Evolutionary conservation across 1,140 invertebrate species (phyloP).

Genomic region (Cecropterus lyciades): DNA sequence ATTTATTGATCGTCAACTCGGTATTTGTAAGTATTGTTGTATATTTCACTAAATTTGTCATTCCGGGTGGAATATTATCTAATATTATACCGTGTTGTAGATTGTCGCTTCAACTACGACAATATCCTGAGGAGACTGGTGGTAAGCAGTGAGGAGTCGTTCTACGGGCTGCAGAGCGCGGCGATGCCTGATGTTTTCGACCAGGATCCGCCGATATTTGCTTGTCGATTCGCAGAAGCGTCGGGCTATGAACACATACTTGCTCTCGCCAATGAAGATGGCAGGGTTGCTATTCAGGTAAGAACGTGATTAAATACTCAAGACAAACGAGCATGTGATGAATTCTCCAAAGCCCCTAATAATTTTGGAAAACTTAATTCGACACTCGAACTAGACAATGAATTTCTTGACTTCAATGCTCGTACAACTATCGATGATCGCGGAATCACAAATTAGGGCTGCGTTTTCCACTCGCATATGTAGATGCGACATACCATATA

Average conservation of each 20-base stretch:
- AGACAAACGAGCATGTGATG: too few species aligned
- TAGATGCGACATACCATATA: too few species aligned
- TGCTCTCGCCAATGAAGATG: slow-evolving; percentile 94
- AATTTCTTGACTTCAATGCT: too few species aligned
- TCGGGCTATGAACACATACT: slow-evolving; percentile 88
- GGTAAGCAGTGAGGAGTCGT: slow-evolving; percentile 82
- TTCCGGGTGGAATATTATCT: background rate
- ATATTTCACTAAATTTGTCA: background rate
- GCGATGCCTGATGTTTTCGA: slow-evolving; percentile 75
- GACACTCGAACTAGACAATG: too few species aligned
- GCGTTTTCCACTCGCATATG: too few species aligned
- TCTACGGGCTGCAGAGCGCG: slow-evolving; percentile 80
- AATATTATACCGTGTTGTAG: slow-evolving; percentile 54
- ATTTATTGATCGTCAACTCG: slow-evolving; percentile 79
- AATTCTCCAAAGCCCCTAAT: too few species aligned
- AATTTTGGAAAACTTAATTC: too few species aligned
- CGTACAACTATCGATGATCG: too few species aligned
- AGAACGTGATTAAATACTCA: background rate
- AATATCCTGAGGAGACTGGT: slow-evolving; percentile 76
- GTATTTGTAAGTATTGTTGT: slow-evolving; percentile 66
- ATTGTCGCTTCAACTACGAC: slow-evolving; percentile 79
- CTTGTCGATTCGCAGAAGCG: slow-evolving; percentile 86
- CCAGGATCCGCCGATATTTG: slow-evolving; percentile 86
- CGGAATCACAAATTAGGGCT: too few species aligned
- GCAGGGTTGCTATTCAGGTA: slow-evolving; percentile 88